Evolutionary conservation across 2,888 invertebrate species (phyloP), one percentile per base, ranked within the genome.

Genomic region (Drosophila pseudotalamancana): DNA sequence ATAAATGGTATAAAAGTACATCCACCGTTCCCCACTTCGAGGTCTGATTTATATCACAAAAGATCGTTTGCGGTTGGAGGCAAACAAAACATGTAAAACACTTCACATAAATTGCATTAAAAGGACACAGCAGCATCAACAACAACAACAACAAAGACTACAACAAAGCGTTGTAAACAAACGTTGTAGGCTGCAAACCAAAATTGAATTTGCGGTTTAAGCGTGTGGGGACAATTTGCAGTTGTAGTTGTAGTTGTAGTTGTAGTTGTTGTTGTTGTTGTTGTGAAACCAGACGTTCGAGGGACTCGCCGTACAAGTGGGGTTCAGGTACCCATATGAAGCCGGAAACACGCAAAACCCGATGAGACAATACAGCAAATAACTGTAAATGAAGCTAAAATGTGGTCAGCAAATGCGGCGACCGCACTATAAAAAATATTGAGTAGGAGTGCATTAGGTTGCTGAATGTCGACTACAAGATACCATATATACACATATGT

Each of bases 351-450:
- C 32, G 45, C 43, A 62, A 55, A 63, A 48, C 46, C 55, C 46
- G 45, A 55, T n/a, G 51, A 45, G 40, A 40, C 53, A 48, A 50
- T 49, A 55, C 48, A 54, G 67, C 75, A 87, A 84, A 86, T 81
- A 84, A 81, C 84, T 75, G 84, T 72, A 81, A 87, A 83, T 86
- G 78, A 77, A 87, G 81, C 85, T 77, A 87, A 84, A 83, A 70
- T 83, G 87, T 64, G 83, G 87, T 83, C 64, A 67, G 35, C 62
- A 62, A 68, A 70, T 64, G 73, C 55, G 74, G 43, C 39, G 49
- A 60, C 65, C 45, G 56, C 57, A 67, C 40, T 63, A 80, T 54
- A 46, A 56, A 55, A 45, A 18, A 29, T 31, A 29, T 14, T 3
- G 12, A 9, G 2, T 12, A 0, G 4, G 6, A 16, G 9, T 12